phyloP scores from a whole-genome alignment of 1,140 invertebrate genomes.

The Musca domestica region DNA sequence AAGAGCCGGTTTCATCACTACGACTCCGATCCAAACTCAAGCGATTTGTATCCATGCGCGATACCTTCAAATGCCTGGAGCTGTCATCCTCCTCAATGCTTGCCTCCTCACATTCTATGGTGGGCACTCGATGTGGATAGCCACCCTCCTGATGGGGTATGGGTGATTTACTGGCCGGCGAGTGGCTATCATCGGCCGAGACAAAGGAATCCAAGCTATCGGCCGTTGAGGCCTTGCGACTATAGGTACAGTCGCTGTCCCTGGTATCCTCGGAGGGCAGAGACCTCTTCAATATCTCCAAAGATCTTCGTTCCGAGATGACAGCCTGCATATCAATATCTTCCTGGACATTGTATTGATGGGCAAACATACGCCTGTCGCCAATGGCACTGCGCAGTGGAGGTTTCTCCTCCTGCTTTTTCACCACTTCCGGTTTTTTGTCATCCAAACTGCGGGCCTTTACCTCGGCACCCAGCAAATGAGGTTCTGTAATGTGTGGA shows the following conservation, averaged over 20 bases:
- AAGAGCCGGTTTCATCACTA: slow-evolving; percentile 63
- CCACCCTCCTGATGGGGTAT: slow-evolving; percentile 32
- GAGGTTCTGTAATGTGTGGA: slow-evolving; percentile 38
- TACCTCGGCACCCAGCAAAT: slow-evolving; percentile 57
- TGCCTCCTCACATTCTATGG: slow-evolving; percentile 51
- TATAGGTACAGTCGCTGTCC: slow-evolving; percentile 47
- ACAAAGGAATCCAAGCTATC: slow-evolving; percentile 61
- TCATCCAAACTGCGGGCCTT: slow-evolving; percentile 63
- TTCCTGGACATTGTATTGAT: slow-evolving; percentile 49
- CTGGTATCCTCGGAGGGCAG: slow-evolving; percentile 48
- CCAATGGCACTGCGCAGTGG: slow-evolving; percentile 40
- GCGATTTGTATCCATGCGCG: slow-evolving; percentile 42
- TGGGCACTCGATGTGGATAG: slow-evolving; percentile 48
- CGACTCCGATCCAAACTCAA: slow-evolving; percentile 54
- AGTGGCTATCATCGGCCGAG: slow-evolving; percentile 46
- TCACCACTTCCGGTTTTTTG: slow-evolving; percentile 39
- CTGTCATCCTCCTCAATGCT: slow-evolving; percentile 50
- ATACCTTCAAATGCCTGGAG: slow-evolving; percentile 43
- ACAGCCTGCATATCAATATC: slow-evolving; percentile 63
- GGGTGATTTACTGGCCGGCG: slow-evolving; percentile 44
- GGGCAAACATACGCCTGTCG: slow-evolving; percentile 50
- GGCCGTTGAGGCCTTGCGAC: slow-evolving; percentile 59
- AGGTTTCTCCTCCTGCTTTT: slow-evolving; percentile 43
- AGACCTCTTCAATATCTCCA: slow-evolving; percentile 55
- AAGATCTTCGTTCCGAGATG: slow-evolving; percentile 61